A percentile compares a stretch with the other conserved stretches of the same genome.
Conservation (phyloP, 2,113 vertebrate species). For the Aptenodytes forsteri region DNA sequence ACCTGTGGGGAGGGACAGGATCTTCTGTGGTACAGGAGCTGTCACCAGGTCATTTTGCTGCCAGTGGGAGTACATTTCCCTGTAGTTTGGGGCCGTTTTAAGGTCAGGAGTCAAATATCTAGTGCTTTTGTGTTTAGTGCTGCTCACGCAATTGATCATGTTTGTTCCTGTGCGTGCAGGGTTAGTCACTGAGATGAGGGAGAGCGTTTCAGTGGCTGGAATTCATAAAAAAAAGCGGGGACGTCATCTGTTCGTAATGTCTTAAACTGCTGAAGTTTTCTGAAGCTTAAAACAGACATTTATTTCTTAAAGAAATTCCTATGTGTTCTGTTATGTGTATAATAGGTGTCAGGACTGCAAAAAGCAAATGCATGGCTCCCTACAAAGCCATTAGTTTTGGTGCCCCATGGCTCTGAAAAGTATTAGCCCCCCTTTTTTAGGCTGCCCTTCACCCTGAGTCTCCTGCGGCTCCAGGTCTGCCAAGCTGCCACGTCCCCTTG, state of each 20-base stretch:
- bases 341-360: not conserved
- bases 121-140: slow-evolving; percentile 47
- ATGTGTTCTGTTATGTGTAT: not conserved
- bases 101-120: slow-evolving; percentile 71
- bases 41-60: slow-evolving; percentile 74
- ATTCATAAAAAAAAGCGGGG: not conserved
- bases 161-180: slow-evolving; percentile 44
- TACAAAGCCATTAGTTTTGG: not conserved
- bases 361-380: not conserved
- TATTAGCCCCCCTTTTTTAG: not conserved
- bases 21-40: slow-evolving; percentile 61
- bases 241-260: not conserved
- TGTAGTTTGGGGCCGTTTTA: slow-evolving; percentile 32
- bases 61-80: slow-evolving; percentile 62
- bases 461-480: not conserved
- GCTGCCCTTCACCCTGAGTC: not conserved
- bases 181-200: not conserved
- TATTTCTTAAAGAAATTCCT: not conserved
- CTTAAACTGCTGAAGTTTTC: not conserved
- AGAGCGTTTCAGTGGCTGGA: not conserved
- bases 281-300: not conserved
- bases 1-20: slow-evolving; percentile 56
- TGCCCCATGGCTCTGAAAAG: not conserved
- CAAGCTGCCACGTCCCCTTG: not conserved
- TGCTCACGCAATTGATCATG: slow-evolving; percentile 58